Conservation (phyloP, 1,140 invertebrate species). For the Philotrypesis tridentata region DNA sequence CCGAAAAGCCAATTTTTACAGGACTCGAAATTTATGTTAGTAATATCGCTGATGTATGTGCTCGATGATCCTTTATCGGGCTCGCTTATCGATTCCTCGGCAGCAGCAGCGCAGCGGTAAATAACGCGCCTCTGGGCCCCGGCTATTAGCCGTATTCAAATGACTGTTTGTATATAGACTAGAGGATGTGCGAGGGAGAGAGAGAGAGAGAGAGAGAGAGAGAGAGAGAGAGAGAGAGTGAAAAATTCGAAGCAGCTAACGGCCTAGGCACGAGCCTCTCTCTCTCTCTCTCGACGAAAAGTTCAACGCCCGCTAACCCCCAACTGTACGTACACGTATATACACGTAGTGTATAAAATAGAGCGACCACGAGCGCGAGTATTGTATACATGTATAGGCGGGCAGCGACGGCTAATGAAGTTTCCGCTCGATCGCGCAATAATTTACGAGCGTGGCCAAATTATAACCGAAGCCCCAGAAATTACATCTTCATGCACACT, state of each 20-base stretch:
- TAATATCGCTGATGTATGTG: constrained; percentile 43
- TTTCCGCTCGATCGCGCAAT: constrained; percentile 44
- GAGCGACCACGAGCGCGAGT: background rate
- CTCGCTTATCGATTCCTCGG: background rate
- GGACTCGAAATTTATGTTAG: constrained; percentile 35
- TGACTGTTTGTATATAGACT: background rate
- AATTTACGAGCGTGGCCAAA: constrained; percentile 37
- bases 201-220: no score
- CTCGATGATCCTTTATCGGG: constrained; percentile 12
- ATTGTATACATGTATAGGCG: no score
- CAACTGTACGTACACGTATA: background rate
- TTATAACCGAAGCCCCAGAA: constrained; percentile 26
- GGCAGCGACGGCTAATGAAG: constrained; percentile 42
- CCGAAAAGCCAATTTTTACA: constrained; percentile 23
- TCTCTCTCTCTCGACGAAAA: background rate
- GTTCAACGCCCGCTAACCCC: constrained; percentile 29
- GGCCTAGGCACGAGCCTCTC: background rate
- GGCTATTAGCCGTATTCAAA: constrained; percentile 22
- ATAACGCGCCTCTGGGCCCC: background rate
- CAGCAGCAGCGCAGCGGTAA: constrained; percentile 7
- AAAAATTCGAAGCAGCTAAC: background rate
- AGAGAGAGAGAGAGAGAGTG: background rate
- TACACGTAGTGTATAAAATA: background rate
- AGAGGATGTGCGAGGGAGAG: background rate
- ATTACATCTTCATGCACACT: background rate